phyloP scores from a whole-genome alignment of 2,113 vertebrate genomes.

The Notarius lentiginosus region DNA sequence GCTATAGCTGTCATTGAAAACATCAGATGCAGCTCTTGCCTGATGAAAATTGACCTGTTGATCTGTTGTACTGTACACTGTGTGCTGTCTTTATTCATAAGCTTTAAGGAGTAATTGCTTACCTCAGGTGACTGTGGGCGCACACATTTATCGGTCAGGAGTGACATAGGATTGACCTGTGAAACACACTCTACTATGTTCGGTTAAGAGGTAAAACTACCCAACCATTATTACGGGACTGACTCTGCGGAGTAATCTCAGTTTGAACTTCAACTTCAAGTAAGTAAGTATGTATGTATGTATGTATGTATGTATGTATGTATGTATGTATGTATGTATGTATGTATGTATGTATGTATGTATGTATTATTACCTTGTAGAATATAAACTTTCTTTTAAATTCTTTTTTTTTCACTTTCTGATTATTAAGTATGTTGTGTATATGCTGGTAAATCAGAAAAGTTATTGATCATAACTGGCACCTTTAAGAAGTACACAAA shows the following conservation, averaged over 20 bases:
- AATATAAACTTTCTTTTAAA: neutral
- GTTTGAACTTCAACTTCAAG: conserved; percentile 12
- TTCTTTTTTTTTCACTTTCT: neutral
- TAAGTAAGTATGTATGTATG: neutral
- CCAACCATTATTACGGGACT: neutral
- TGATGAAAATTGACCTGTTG: neutral
- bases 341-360: too few relatives aligned
- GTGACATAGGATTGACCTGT: conserved; percentile 10
- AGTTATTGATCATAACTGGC: neutral
- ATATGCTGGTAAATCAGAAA: neutral
- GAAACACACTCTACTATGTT: conserved; percentile 14
- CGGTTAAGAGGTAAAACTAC: conserved; percentile 37
- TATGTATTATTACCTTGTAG: neutral
- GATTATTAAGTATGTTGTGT: neutral
- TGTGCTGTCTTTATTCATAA: neutral
- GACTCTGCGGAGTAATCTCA: conserved; percentile 2
- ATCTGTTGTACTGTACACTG: neutral
- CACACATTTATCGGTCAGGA: conserved; percentile 21
- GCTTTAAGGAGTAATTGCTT: conserved; percentile 21
- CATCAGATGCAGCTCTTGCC: neutral
- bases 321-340: too few relatives aligned
- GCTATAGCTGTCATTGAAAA: neutral
- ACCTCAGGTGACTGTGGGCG: conserved; percentile 11
- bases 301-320: too few relatives aligned
- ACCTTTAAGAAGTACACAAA: conserved; percentile 2